Conservation (phyloP, 2,113 vertebrate genomes). For the Vidua macroura region DNA sequence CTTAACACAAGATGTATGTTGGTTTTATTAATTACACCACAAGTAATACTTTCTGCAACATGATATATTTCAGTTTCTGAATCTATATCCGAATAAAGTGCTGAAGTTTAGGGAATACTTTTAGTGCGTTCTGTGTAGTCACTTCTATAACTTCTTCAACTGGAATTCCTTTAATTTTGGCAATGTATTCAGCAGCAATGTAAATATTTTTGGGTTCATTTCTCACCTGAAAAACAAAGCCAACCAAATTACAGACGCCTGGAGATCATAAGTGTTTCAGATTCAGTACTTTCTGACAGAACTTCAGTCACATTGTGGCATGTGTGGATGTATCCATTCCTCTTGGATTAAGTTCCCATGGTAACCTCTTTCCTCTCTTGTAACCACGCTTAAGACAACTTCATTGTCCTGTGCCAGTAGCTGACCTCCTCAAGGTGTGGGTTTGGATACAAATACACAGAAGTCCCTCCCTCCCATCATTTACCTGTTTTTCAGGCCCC, state of each 20-base stretch:
- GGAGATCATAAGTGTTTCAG: background rate
- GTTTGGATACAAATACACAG: background rate
- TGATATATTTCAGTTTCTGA: background rate
- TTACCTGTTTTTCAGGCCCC: slow-evolving; percentile 93
- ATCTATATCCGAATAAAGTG: slow-evolving; percentile 58
- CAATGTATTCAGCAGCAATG: slow-evolving; percentile 87
- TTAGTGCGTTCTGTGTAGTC: slow-evolving; percentile 87
- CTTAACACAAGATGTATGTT: background rate
- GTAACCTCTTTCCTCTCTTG: background rate
- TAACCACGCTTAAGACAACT: background rate
- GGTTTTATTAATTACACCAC: background rate
- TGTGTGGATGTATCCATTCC: background rate
- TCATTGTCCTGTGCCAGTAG: accelerated
- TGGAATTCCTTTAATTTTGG: slow-evolving; percentile 86
- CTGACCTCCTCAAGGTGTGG: background rate
- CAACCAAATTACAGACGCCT: background rate
- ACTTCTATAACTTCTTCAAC: slow-evolving; percentile 84
- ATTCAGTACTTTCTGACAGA: background rate
- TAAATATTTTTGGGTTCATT: slow-evolving; percentile 91
- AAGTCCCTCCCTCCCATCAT: background rate
- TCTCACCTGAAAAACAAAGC: slow-evolving; percentile 78
- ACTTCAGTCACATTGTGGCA: background rate
- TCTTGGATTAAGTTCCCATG: background rate
- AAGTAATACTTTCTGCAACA: background rate
- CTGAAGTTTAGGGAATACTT: slow-evolving; percentile 87